phyloP scores from a whole-genome alignment of 2,797 vertebrate genomes.

The Megaceryle alcyon region DNA sequence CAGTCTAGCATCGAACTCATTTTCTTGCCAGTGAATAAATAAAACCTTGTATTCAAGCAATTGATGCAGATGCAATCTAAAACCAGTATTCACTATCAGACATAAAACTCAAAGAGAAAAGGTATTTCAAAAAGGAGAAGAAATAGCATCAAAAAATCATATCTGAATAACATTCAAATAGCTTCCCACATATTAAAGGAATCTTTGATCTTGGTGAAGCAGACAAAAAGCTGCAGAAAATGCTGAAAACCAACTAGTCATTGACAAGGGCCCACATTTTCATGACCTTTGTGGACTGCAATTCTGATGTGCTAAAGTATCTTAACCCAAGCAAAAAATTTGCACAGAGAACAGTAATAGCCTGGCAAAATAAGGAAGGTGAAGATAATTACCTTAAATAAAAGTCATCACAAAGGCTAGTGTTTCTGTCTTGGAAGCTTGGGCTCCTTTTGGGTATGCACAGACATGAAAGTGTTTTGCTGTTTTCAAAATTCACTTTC shows the following conservation, averaged over 20 bases:
- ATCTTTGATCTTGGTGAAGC: neutral
- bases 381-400: neutral
- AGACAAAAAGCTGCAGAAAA: neutral
- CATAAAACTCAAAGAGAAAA: neutral
- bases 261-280: neutral
- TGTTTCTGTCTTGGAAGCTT: neutral
- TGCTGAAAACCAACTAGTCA: neutral
- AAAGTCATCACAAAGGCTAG: neutral
- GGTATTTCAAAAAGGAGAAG: neutral
- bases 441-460: neutral
- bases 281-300: neutral
- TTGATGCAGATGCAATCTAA: neutral
- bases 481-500: neutral
- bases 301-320: neutral
- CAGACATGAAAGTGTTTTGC: neutral
- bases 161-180: neutral
- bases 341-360: neutral
- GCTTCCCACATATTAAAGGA: neutral
- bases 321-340: neutral
- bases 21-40: neutral
- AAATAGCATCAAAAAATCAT: neutral
- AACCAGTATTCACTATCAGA: neutral
- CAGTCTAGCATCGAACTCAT: neutral
- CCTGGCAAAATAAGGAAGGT: neutral
- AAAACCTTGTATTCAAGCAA: neutral